Evolutionary conservation across 2,113 vertebrate species (phyloP).

Genomic region (Hemiprocne comata): DNA sequence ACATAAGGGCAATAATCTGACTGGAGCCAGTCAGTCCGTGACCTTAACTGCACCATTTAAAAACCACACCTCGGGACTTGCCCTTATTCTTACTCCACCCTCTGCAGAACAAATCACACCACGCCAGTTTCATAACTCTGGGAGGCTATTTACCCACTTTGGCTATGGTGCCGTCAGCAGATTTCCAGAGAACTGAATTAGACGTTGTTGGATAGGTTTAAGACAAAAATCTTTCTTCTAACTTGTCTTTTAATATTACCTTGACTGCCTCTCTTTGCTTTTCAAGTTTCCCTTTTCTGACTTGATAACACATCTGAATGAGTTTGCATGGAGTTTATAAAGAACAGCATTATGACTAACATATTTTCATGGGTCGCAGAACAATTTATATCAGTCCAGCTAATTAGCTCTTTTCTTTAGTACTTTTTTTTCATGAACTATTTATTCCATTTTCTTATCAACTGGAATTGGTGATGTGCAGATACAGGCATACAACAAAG

Average conservation of each 20-base stretch:
- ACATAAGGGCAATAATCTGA: constrained; percentile 59
- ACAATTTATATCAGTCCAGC: constrained; percentile 14
- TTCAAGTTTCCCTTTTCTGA: background rate
- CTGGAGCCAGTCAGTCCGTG: constrained; percentile 63
- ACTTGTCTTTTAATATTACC: background rate
- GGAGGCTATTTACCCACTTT: background rate
- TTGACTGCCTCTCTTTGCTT: background rate
- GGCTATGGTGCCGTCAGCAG: background rate
- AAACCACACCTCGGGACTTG: constrained; percentile 64
- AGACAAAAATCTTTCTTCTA: background rate
- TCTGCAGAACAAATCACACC: constrained; percentile 50
- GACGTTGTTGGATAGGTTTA: background rate
- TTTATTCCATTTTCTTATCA: constrained; percentile 42
- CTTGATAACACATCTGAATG: background rate
- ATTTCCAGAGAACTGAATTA: background rate
- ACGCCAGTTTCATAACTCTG: constrained; percentile 23
- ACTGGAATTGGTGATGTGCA: constrained; percentile 30
- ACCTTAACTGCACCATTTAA: constrained; percentile 62
- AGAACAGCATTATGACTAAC: background rate
- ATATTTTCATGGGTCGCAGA: constrained; percentile 40
- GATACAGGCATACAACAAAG: constrained; percentile 38
- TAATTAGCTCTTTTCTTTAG: constrained; percentile 44
- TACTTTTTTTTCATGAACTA: background rate
- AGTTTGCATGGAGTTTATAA: constrained; percentile 27
- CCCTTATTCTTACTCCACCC: constrained; percentile 59